Evolutionary conservation across 2,113 vertebrate genomes (phyloP), one percentile per base, ranked within the genome.

Genomic region (Orthonyx spaldingii): DNA sequence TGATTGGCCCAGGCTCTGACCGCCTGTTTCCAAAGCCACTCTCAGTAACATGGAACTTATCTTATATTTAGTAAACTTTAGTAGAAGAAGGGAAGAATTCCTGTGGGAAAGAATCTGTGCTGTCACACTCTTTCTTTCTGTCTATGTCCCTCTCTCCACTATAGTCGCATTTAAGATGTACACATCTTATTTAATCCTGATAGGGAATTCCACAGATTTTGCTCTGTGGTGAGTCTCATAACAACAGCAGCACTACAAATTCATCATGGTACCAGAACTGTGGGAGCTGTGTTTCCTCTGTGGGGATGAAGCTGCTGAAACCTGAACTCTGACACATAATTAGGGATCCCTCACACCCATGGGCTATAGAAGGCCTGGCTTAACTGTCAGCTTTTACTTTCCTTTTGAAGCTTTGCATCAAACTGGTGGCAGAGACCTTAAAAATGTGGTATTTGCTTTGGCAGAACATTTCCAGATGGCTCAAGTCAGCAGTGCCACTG

Each of bases 141-240:
- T 16, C 16, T 30, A 0, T 21, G n/a, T 41, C 32, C 11, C 46
- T 46, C 63, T 46, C 6, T 64, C 3, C 1, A 41, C 10, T 6
- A 5, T 2, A 21, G 14, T n/a, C 41, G 35, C 22, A 41, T 12
- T 8, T 22, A 49, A 41, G 20, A 64, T 13, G 20, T 10, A 8
- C 39, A 49, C 14, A n/a, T 37, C 8, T 91, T 41, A 37, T 42
- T 56, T 79, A 32, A 56, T 10, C 37, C 39, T 30, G 11, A 4
- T 10, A 9, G 4, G n/a, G 18, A 16, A 10, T 52, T 57, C 37
- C 28, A 22, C 7, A n/a, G 56, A 3, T 57, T 57, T 39, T 93
- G 18, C n/a, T 60, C 66, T 24, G 17, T 24, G 11, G 4, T 64
- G 35, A 18, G 9, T 23, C n/a, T 91, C 26, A 16, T 1, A 47